Conservation (phyloP, 1,140 invertebrate genomes). For the Fopius arisanus region DNA sequence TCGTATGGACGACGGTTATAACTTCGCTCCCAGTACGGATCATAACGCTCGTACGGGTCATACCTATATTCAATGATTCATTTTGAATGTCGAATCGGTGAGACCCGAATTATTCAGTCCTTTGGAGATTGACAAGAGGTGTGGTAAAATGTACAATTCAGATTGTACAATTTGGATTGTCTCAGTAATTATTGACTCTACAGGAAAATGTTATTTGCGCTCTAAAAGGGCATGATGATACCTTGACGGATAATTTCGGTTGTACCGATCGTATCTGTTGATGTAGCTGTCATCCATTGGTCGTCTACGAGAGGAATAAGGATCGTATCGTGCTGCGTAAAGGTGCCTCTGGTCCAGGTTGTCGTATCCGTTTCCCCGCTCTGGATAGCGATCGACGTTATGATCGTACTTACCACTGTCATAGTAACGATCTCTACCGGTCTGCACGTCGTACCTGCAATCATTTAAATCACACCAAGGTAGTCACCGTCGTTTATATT, state of each 20-base stretch:
- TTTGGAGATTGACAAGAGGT: background rate
- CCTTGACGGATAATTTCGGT: conserved; percentile 36
- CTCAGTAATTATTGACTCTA: too few species aligned
- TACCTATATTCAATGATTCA: conserved; percentile 36
- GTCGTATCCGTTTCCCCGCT: conserved; percentile 59
- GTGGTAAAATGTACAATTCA: background rate
- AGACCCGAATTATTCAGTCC: background rate
- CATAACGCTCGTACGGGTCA: conserved; percentile 42
- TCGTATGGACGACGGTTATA: conserved; percentile 45
- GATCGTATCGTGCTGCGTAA: conserved; percentile 46
- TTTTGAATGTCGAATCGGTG: background rate
- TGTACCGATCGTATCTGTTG: conserved; percentile 45
- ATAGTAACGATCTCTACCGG: conserved; percentile 50
- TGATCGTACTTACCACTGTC: conserved; percentile 45
- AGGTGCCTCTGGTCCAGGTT: conserved; percentile 49
- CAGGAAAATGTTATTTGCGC: background rate
- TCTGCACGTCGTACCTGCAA: conserved; percentile 53
- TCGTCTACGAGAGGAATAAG: conserved; percentile 43
- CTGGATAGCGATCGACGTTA: conserved; percentile 48
- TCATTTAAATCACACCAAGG: background rate
- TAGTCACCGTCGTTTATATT: background rate
- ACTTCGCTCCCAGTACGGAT: conserved; percentile 45
- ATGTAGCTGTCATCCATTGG: conserved; percentile 43
- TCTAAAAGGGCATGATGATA: background rate
- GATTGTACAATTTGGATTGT: background rate